Conservation (phyloP, 2,888 invertebrate species). For the Drosophila kambysellisi region DNA sequence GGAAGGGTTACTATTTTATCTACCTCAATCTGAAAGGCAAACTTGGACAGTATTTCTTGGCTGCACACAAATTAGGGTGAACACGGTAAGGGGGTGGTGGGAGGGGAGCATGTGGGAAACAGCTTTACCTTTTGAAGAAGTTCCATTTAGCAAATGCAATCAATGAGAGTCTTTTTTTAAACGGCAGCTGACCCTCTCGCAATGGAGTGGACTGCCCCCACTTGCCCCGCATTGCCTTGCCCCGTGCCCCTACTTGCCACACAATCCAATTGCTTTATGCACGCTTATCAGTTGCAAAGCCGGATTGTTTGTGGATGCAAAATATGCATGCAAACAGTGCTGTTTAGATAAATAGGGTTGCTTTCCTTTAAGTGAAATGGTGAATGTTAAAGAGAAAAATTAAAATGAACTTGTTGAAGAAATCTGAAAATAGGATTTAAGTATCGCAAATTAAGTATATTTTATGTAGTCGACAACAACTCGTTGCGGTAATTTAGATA, state of each 20-base stretch:
- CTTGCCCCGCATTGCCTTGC: background rate
- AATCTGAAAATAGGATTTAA: no score
- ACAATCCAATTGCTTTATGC: constrained; percentile 11
- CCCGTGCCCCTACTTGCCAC: background rate
- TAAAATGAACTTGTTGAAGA: background rate
- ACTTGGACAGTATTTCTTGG: no score
- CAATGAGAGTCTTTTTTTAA: constrained; percentile 23
- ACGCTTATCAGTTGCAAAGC: background rate
- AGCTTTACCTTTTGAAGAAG: background rate
- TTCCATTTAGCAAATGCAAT: constrained; percentile 33
- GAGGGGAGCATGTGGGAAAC: background rate
- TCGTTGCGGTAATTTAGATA: no score
- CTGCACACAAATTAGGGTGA: no score
- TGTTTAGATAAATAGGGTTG: background rate
- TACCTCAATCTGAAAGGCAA: no score
- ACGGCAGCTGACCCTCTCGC: constrained; percentile 35
- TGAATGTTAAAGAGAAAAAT: background rate
- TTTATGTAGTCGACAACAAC: background rate
- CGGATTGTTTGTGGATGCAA: background rate
- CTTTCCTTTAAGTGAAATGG: background rate
- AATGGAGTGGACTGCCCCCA: background rate
- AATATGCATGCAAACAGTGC: background rate
- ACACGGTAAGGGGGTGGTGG: no score
- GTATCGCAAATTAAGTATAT: background rate
- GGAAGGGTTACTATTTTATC: no score